These are phyloP conservation scores for Lycocorax pyrrhopterus DNA, from an alignment of 2,113 vertebrate genomes.

Conservation along the genomic window DNA sequence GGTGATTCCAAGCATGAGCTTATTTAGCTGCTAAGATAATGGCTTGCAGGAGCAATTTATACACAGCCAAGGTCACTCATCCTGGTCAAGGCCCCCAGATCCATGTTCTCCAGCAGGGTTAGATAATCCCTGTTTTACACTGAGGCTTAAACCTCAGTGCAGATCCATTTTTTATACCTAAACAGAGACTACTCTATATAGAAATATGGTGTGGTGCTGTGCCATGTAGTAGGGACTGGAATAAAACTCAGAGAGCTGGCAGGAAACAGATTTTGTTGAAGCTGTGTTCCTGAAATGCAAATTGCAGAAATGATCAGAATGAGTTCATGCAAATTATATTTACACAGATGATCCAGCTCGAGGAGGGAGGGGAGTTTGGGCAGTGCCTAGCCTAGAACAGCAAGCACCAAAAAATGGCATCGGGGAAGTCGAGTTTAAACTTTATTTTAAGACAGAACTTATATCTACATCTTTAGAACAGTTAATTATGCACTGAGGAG, in stretches of 20 bases:
- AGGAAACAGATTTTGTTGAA: neutral
- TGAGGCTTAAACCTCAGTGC: neutral
- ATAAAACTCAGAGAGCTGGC: neutral
- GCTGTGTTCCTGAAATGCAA: neutral
- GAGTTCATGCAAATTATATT: neutral
- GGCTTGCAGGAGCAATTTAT: neutral
- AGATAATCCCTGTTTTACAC: neutral
- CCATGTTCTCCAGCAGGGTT: neutral
- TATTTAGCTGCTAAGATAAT: neutral
- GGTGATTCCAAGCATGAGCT: neutral
- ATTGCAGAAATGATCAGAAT: neutral
- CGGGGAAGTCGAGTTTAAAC: neutral
- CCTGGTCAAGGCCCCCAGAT: neutral
- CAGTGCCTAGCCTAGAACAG: neutral
- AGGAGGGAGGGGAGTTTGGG: neutral
- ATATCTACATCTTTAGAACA: neutral
- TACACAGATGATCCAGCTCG: neutral
- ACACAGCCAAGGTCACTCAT: neutral
- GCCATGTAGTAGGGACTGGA: neutral
- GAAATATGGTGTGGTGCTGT: neutral
- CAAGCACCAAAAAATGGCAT: neutral
- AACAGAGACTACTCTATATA: neutral
- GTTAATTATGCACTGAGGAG: constrained; percentile 9
- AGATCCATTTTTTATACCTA: neutral
- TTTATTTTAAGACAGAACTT: neutral